These are phyloP conservation scores for Siniperca undulata DNA, from an alignment of 2,797 vertebrate species.

Conservation along the genomic window DNA sequence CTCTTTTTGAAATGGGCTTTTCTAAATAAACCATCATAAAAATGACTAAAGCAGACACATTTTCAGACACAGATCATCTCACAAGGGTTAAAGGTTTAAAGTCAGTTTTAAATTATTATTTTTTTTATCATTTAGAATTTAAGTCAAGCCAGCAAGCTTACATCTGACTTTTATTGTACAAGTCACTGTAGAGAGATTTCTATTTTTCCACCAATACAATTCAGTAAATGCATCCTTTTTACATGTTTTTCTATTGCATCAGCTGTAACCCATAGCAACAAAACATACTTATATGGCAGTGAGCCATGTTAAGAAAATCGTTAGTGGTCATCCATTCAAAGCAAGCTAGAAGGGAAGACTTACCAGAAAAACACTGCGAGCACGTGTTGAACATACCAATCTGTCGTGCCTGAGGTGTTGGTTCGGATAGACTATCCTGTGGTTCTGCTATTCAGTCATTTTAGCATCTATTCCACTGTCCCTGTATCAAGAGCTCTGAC, in stretches of 20 bases:
- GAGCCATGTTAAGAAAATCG: background rate
- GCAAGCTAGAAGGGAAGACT: conserved; percentile 19
- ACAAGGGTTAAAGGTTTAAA: background rate
- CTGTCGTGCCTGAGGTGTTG: conserved; percentile 1
- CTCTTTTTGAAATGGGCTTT: background rate
- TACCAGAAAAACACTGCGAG: conserved; percentile 37
- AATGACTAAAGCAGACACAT: background rate
- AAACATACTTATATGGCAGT: background rate
- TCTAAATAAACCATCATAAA: background rate
- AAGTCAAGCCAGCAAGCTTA: background rate
- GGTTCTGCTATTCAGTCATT: conserved; percentile 9
- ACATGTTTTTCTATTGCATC: background rate
- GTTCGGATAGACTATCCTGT: background rate
- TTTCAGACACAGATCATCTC: background rate
- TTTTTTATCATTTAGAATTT: background rate
- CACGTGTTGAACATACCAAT: conserved; percentile 8
- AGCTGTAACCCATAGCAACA: conserved; percentile 7
- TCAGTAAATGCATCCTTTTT: background rate
- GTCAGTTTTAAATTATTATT: background rate
- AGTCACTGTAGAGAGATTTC: background rate
- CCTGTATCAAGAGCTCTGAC: background rate
- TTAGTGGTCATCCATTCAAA: background rate
- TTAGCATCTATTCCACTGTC: background rate
- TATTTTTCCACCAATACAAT: background rate
- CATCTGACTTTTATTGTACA: background rate